These are phyloP conservation scores for Oriolus oriolus DNA, from an alignment of 2,113 vertebrate species.

Conservation along the genomic window DNA sequence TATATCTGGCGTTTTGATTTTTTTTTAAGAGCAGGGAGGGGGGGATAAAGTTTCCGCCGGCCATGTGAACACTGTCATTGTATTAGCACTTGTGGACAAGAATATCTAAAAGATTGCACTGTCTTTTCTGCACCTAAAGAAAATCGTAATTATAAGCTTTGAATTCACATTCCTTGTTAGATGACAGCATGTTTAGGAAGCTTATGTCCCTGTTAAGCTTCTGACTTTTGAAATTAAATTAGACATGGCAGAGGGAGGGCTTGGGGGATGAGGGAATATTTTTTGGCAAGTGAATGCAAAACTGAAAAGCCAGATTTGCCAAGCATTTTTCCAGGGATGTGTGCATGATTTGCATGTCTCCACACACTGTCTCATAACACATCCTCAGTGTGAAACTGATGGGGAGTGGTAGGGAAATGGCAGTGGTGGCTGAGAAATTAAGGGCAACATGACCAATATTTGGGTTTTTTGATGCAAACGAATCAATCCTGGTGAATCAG, in stretches of 20 bases:
- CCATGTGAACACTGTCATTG: neutral
- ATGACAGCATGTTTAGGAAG: conserved; percentile 39
- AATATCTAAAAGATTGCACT: neutral
- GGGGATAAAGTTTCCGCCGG: neutral
- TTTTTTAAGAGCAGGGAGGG: neutral
- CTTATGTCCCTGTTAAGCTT: conserved; percentile 52
- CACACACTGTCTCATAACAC: conserved; percentile 13
- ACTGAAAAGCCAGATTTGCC: conserved; percentile 51
- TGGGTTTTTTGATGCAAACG: neutral
- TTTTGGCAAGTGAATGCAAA: conserved; percentile 60
- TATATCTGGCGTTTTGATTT: neutral
- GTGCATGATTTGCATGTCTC: conserved; percentile 34
- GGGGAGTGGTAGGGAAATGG: neutral
- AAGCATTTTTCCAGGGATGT: conserved; percentile 51
- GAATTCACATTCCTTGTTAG: conserved; percentile 9
- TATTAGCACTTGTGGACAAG: neutral
- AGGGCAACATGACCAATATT: neutral
- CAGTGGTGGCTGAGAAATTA: neutral
- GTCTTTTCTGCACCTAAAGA: conserved; percentile 1
- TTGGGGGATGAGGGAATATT: conserved; percentile 42
- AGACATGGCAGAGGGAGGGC: conserved; percentile 40
- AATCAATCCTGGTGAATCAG: neutral
- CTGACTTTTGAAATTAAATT: conserved; percentile 65
- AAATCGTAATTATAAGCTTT: conserved; percentile 33
- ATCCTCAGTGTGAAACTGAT: conserved; percentile 4